Percentiles rank a stretch among this genome's conserved stretches.
Conservation (phyloP, 2,888 invertebrate species). For the Epirrita christyi region DNA sequence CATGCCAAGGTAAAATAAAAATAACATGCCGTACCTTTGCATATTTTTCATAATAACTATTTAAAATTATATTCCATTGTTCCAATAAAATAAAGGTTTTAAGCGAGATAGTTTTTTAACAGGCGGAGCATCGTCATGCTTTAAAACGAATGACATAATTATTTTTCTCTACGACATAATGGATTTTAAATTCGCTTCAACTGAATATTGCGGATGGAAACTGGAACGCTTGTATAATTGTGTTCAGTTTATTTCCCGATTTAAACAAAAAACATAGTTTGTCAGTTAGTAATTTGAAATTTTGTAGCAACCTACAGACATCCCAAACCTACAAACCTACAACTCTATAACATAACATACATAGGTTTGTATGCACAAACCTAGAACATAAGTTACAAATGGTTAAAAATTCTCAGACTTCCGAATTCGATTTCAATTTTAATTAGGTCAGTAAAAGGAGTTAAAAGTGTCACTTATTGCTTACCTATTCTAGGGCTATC, state of each 20-base stretch:
- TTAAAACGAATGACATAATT: constrained; percentile 38
- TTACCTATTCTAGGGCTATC: too few species aligned
- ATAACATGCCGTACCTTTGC: not conserved
- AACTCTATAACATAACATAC: too few species aligned
- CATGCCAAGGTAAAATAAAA: not conserved
- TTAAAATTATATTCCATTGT: not conserved
- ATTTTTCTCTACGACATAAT: constrained; percentile 35
- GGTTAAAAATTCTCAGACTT: too few species aligned
- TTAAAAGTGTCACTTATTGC: too few species aligned
- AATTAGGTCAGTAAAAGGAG: too few species aligned
- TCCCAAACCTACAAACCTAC: too few species aligned
- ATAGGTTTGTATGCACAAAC: too few species aligned
- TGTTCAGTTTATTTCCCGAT: not conserved
- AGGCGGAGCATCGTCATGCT: constrained; percentile 22
- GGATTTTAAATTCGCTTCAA: constrained; percentile 34
- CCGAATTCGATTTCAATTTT: too few species aligned
- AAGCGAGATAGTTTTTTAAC: constrained; percentile 19
- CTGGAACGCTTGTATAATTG: constrained; percentile 16
- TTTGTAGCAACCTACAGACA: too few species aligned
- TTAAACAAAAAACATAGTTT: too few species aligned
- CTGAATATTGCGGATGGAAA: constrained; percentile 26
- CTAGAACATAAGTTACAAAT: too few species aligned
- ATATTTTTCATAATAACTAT: not conserved
- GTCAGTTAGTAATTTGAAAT: too few species aligned
- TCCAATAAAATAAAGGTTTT: constrained; percentile 15